Conservation (phyloP, 1,140 invertebrate genomes). For the Bicyclus anynana region DNA sequence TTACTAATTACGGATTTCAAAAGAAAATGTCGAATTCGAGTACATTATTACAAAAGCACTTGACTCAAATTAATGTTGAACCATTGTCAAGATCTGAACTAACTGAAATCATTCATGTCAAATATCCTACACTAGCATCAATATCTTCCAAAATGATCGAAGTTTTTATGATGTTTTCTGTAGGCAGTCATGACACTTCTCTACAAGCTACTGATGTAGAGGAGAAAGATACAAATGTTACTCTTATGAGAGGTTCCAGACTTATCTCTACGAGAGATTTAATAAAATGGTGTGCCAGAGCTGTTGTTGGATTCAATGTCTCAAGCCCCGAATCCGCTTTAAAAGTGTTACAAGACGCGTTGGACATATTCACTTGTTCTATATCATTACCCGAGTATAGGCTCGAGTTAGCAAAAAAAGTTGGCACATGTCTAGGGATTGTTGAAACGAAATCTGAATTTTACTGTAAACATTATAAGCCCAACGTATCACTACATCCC, state of each 20-base stretch:
- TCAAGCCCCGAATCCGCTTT: conserved; percentile 85
- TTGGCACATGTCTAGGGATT: conserved; percentile 90
- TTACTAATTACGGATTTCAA: conserved; percentile 78
- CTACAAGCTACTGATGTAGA: conserved; percentile 52
- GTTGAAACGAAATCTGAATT: conserved; percentile 89
- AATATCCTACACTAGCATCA: conserved; percentile 86
- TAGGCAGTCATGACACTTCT: conserved; percentile 80
- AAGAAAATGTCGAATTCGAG: conserved; percentile 81
- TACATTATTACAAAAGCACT: conserved; percentile 87
- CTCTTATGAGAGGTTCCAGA: conserved; percentile 77
- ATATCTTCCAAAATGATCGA: conserved; percentile 88
- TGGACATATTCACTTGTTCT: conserved; percentile 93
- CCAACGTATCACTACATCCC: conserved; percentile 79
- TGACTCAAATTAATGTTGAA: conserved; percentile 89
- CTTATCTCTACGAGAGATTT: conserved; percentile 91
- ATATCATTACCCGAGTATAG: conserved; percentile 81
- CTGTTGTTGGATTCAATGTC: conserved; percentile 85
- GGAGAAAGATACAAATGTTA: conserved; percentile 44
- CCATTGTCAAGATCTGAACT: conserved; percentile 87
- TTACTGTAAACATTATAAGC: conserved; percentile 88
- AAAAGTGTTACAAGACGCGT: conserved; percentile 91
- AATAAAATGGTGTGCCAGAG: conserved; percentile 93
- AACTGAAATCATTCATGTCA: conserved; percentile 80
- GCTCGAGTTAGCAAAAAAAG: conserved; percentile 83
- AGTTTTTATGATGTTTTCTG: conserved; percentile 90